Base-by-base conservation (phyloP, 2,113 vertebrate genomes). In the Callipepla squamata region DNA sequence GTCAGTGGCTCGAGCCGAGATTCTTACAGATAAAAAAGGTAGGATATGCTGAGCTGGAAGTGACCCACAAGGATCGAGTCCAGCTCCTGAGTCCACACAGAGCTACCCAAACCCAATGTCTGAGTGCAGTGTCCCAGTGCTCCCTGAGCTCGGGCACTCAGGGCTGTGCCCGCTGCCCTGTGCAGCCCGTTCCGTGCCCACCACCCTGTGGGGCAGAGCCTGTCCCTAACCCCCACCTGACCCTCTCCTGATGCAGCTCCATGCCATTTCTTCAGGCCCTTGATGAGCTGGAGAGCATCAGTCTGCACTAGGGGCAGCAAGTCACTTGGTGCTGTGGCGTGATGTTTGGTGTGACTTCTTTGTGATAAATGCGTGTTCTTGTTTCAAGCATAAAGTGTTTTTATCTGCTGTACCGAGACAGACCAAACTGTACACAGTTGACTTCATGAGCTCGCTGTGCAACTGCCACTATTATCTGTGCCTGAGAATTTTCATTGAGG, bases 401-500 rank as follows among this genome's bases (percentile, higher is more conserved):
- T 61, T 57, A 70, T 48, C 13, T 69, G 0, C 0, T 59, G 5
- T 6, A 19, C 45, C 15, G 65, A 80, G 45, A 19, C 63, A 82
- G 62, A 50, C 40, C 63, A 59, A 19, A 53, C 36, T 66, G n/a
- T 32, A 19, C 38, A 25, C 59, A 44, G 19, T 65, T 66, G 61
- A 21, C 61, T 94, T 86, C 14, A 7, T 32, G 28, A 69, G 47
- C 40, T 50, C 12, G 16, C 48, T 66, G 38, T 23, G 53, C 81
- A 92, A 2, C 51, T 63, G 55, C 59, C 30, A 8, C 81, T 34
- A 67, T 65, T 38, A 32, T 30, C 34, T 80, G 3, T 61, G 85
- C 80, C 30, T 55, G 81, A 70, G 89, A n/a, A n/a, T 90, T 92
- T 96, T 80, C 85, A 26, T 75, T 51, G 32, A 30, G 13, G 47